Evolutionary conservation across 2,888 invertebrate genomes (phyloP), one percentile per base, ranked within the genome.

Genomic region (Thymelicus acteon): DNA sequence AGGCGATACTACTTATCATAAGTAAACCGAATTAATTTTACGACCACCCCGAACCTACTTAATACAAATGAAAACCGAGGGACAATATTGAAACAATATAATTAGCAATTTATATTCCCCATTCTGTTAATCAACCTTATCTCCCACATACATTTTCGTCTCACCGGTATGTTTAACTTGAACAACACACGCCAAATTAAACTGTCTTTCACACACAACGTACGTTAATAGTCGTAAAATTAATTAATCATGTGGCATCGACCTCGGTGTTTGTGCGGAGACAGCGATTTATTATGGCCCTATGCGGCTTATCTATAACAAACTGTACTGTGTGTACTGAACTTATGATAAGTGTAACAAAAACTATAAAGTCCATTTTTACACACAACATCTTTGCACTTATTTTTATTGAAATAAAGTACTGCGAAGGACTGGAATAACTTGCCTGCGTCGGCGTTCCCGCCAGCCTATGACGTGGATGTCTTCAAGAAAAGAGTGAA

Each of bases 191-290:
- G 64, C 70, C 65, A 71, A 71, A 71, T 71, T 71, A 71, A 71
- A 71, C 70, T 71, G 70, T 71, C 70, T 71, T 71, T 44, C 39
- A 49, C 64, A 60, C 64, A 65, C 70, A 71, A 64, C 70, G 64
- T 15, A 71, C 70, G 64, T 71, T 71, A 71, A 71, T 71, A 71
- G 70, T 71, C 70, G 70, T 71, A 65, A 71, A 71, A 71, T 71
- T 71, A 71, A 71, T 71, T 71, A 71, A 71, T 71, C 64, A 70
- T 70, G 63, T 70, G 70, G 12, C 64, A 70, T 70, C 69, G 69
- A 70, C 69, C 69, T 58, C 69, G 60, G 60, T 58, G 62, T 62
- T 62, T 63, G 48, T 31, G 62, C 48, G 31, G 63, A 63, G 69
- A 69, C 69, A 63, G 62, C 62, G 69, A 69, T 69, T 70, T 70